These are phyloP conservation scores for Pectinophora gossypiella DNA, from an alignment of 1,140 invertebrate species.

Conservation along the genomic window DNA sequence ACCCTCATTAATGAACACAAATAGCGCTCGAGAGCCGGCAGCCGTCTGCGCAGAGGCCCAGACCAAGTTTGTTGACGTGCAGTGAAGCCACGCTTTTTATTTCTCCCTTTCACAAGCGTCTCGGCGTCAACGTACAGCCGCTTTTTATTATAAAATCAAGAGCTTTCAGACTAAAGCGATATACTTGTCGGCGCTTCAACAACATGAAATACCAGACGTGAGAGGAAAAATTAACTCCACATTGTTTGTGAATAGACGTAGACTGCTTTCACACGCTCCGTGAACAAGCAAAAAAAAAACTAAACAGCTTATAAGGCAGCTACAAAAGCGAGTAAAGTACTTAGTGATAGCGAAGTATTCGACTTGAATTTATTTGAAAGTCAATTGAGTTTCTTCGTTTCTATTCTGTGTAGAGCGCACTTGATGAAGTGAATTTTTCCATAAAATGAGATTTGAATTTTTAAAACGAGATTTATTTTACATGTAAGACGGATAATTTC, in stretches of 20 bases:
- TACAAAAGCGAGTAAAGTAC: too few species aligned
- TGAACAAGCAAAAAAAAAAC: neutral
- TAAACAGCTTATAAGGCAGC: neutral
- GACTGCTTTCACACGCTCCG: neutral
- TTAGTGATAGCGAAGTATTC: too few species aligned
- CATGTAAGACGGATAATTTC: too few species aligned
- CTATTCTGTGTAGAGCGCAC: neutral
- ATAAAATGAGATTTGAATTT: neutral
- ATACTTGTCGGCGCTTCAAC: conserved; percentile 27
- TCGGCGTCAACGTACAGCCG: conserved; percentile 32
- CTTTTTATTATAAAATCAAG: conserved; percentile 56
- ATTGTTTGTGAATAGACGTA: conserved; percentile 5
- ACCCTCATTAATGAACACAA: conserved; percentile 36
- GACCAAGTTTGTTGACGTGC: conserved; percentile 39
- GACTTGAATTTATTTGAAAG: neutral
- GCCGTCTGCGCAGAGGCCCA: conserved; percentile 23
- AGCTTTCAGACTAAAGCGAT: conserved; percentile 34
- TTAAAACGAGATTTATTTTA: neutral
- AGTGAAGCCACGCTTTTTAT: conserved; percentile 1
- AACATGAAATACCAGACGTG: conserved; percentile 27
- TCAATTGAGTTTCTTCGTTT: neutral
- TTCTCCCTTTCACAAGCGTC: conserved; percentile 12
- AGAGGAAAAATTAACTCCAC: conserved; percentile 28
- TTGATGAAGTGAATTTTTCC: neutral
- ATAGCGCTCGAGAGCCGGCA: conserved; percentile 25